Conservation (phyloP, 2,113 vertebrate species). For the Dolichallabes microphthalmus region DNA sequence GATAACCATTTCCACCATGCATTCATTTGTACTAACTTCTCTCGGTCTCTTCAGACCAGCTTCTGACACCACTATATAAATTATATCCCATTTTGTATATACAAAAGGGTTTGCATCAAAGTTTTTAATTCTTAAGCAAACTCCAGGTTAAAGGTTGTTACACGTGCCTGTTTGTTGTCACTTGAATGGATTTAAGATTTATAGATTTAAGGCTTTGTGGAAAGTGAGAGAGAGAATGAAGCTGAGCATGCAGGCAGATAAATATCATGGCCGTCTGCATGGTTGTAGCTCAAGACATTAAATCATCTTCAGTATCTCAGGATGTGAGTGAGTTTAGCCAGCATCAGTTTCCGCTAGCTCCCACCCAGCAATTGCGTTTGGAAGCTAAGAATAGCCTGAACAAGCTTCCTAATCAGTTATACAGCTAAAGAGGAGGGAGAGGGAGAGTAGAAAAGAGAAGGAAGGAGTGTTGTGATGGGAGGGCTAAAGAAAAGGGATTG, state of each 20-base stretch:
- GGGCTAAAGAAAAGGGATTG: slow-evolving; percentile 71
- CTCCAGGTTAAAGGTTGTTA: not conserved
- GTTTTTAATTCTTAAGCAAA: not conserved
- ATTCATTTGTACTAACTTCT: not conserved
- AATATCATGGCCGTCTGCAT: slow-evolving; percentile 27
- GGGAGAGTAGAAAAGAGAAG: slow-evolving; percentile 51
- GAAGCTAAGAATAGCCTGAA: slow-evolving; percentile 67
- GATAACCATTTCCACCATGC: not conserved
- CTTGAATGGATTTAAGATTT: not conserved
- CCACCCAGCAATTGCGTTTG: slow-evolving; percentile 49
- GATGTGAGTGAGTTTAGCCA: slow-evolving; percentile 55
- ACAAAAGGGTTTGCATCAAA: not conserved
- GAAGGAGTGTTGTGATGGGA: slow-evolving; percentile 66
- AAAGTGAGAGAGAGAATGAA: slow-evolving; percentile 37
- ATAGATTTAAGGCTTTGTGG: not conserved
- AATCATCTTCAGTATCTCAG: slow-evolving; percentile 40
- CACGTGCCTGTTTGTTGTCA: not conserved
- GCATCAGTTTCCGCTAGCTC: slow-evolving; percentile 45
- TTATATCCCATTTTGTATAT: not conserved
- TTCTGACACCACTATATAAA: not conserved
- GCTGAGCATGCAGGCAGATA: slow-evolving; percentile 52
- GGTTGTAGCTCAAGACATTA: slow-evolving; percentile 44
- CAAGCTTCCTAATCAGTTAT: slow-evolving; percentile 65
- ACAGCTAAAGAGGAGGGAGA: slow-evolving; percentile 47
- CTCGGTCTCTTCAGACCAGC: not conserved